These are phyloP conservation scores for Pelosia muscerda DNA, from an alignment of 2,888 invertebrate genomes.

Conservation along the genomic window DNA sequence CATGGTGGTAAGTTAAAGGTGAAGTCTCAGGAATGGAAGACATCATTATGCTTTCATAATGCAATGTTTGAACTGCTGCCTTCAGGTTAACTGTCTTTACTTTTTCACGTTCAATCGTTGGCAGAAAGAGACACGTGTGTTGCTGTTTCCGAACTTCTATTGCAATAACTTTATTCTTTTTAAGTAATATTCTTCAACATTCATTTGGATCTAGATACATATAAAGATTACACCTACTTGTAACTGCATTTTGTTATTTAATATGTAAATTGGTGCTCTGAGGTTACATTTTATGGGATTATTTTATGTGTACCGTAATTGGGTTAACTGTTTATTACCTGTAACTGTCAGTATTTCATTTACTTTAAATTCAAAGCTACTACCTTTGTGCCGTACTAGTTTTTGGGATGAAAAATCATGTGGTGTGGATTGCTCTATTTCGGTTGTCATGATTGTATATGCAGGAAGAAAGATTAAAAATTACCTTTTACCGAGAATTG, in stretches of 20 bases:
- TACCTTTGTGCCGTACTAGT: too few species aligned
- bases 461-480: too few species aligned
- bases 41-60: too few species aligned
- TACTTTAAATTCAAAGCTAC: not conserved
- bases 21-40: too few species aligned
- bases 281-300: conserved; percentile 35
- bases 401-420: not conserved
- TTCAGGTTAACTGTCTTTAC: too few species aligned
- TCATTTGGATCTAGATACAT: conserved; percentile 27
- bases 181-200: not conserved
- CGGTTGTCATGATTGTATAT: too few species aligned
- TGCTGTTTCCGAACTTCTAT: not conserved
- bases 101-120: not conserved
- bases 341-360: not conserved
- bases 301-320: conserved; percentile 32
- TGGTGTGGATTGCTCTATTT: not conserved
- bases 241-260: conserved; percentile 7
- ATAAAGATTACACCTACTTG: not conserved
- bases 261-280: conserved; percentile 36
- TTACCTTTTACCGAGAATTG: too few species aligned
- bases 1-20: not conserved
- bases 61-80: too few species aligned
- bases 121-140: not conserved
- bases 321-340: conserved; percentile 47
- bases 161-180: not conserved